Base-by-base conservation (phyloP, 2,113 vertebrate genomes). In the Sakesphorus luctuosus region DNA sequence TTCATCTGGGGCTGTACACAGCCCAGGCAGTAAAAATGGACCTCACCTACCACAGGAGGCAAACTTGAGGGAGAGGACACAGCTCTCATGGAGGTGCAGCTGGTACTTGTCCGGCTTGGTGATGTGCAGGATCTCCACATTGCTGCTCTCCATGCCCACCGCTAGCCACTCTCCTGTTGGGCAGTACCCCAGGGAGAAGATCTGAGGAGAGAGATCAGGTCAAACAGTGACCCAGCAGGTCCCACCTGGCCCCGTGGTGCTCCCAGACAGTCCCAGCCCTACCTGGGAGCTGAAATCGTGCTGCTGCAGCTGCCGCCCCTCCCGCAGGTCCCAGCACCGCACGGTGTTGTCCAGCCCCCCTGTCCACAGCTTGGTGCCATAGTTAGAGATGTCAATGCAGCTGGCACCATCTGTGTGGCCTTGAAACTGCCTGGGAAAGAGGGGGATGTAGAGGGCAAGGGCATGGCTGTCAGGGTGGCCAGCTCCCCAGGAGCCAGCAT, bases 21-120 rank as follows among this genome's bases (percentile, higher is more conserved):
- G 8, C 59, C 31, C 38, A 8, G 4, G 3, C 21, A n/a, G 23
- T 31, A 33, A 23, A 72, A 65, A 3, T 0, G 0, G 35, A 20
- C 7, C 1, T 1, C 23, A 21, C 89, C 77, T 93, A 99, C 99
- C 99, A 0, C 99, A 99, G 96, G 99, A 50, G 82, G 99, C 99
- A 1, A 99, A 99, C 87, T 99, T 99, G 89, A 99, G 98, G 3
- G 99, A 99, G 62, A 99, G 98, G 90, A 99, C 99, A 2, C 99
- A 99, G 97, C 99, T 99, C 96, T 99, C 98, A 0, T 99, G 99
- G 9, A 97, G 97, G 69, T 89, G 87, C 78, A 89, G 78, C 87
- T 83, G 87, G 72, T 89, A 89, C 87, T 89, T 89, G 87, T 89
- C 87, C 1, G 87, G 87, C 40, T 89, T 89, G 78, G 78, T 89